Base-by-base conservation (phyloP, 2,113 vertebrate species). In the Arizona elegans region DNA sequence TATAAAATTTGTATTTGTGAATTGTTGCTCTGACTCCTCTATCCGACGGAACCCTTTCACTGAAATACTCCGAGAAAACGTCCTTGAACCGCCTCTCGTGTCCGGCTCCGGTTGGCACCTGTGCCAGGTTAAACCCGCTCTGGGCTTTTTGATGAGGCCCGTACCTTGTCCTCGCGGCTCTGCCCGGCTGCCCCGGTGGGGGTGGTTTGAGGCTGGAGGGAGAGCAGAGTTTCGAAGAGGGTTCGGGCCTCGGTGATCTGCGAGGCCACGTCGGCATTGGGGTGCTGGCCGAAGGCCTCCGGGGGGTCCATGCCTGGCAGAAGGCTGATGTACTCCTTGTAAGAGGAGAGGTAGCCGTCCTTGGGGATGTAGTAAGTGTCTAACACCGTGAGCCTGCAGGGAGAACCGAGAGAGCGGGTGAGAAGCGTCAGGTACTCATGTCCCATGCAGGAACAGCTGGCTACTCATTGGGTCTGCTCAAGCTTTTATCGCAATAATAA, bases 261-360 rank as follows among this genome's bases (percentile, higher is more conserved):
- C 93, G 98, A 98, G 87, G 98, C 98, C 43, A 98, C 98, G 33
- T 98, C 98, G 0, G 98, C 98, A 47, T 99, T 99, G 90, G 98
- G 97, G 96, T 99, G 98, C 95, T 98, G 98, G 47, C 99, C 98
- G 89, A 99, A 99, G 94, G 98, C 97, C 94, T 98, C 98, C 0
- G 98, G 98, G 91, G 98, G 97, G 90, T 99, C 98, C 86, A 97
- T 97, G 93, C 97, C 0, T 0, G 98, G 98, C 92, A 99, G 95
- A 94, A 96, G 95, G 96, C 93, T 97, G 93, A 99, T 98, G 58
- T 97, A 97, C 5, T 98, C 97, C 91, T 95, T 97, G 96, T 98
- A 98, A 0, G 96, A 97, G 26, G 97, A 95, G 94, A 98, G 96
- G 56, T 96, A 92, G 2, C 98, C 98, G 0, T 99, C 98, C 75